These are phyloP conservation scores for Holacanthus passer DNA, from an alignment of 2,113 vertebrate genomes.

Conservation along the genomic window DNA sequence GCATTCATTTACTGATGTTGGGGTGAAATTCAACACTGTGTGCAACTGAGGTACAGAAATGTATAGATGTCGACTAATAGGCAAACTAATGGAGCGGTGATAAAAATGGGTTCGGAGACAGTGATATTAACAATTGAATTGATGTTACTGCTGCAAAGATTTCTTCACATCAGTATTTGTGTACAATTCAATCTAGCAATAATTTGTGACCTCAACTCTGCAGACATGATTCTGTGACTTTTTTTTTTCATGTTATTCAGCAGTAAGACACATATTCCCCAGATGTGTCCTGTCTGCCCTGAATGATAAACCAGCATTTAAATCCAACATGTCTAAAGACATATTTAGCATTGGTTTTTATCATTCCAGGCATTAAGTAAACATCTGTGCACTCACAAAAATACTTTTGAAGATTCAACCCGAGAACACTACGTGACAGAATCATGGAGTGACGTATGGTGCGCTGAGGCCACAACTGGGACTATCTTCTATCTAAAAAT, in stretches of 20 bases:
- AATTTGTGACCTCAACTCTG: not conserved
- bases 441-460: not conserved
- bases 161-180: not conserved
- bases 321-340: constrained; percentile 13
- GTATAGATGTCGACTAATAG: not conserved
- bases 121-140: not conserved
- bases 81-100: not conserved
- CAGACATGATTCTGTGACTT: not conserved
- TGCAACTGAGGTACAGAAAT: not conserved
- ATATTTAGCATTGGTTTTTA: not conserved
- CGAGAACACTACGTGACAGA: not conserved
- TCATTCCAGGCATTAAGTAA: not conserved
- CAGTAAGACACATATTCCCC: not conserved
- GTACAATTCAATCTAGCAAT: not conserved
- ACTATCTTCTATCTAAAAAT: not conserved
- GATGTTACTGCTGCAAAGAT: not conserved
- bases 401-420: not conserved
- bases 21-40: not conserved
- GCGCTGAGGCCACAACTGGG: not conserved
- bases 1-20: constrained; percentile 2
- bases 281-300: not conserved
- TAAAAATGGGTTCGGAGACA: not conserved
- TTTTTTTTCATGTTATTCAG: not conserved
- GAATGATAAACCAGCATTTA: not conserved
- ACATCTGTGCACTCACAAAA: not conserved